Evolutionary conservation across 2,113 vertebrate species (phyloP).

Genomic region (Carettochelys insculpta): DNA sequence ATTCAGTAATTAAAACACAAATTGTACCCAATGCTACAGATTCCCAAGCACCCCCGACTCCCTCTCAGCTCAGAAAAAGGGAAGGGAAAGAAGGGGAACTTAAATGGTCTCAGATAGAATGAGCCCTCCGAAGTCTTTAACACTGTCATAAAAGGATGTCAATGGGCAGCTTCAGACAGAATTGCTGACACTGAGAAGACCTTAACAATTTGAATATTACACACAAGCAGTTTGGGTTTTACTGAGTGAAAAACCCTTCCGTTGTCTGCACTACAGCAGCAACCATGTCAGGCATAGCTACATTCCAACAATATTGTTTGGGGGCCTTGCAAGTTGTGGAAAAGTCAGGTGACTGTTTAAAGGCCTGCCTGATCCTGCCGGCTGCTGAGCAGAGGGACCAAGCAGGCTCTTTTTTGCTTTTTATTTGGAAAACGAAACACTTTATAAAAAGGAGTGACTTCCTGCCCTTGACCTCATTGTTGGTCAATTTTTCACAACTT

Average conservation of each 20-base stretch:
- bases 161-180: neutral
- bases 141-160: neutral
- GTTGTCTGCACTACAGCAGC: neutral
- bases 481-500: neutral
- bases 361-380: neutral
- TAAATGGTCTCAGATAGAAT: neutral
- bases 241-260: neutral
- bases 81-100: neutral
- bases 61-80: neutral
- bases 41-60: neutral
- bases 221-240: neutral
- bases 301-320: neutral
- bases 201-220: neutral
- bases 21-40: neutral
- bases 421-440: neutral
- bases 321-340: neutral
- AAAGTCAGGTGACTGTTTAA: too few relatives aligned
- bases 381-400: rapidly evolving
- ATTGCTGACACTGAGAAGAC: rapidly evolving
- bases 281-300: neutral
- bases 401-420: neutral
- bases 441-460: neutral
- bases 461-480: neutral
- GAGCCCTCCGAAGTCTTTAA: neutral
- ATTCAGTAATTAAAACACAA: neutral